A percentile compares a stretch with the other conserved stretches of the same genome.
Evolutionary conservation across 1,140 invertebrate species (phyloP).

Genomic region (Lepidurus couesii): DNA sequence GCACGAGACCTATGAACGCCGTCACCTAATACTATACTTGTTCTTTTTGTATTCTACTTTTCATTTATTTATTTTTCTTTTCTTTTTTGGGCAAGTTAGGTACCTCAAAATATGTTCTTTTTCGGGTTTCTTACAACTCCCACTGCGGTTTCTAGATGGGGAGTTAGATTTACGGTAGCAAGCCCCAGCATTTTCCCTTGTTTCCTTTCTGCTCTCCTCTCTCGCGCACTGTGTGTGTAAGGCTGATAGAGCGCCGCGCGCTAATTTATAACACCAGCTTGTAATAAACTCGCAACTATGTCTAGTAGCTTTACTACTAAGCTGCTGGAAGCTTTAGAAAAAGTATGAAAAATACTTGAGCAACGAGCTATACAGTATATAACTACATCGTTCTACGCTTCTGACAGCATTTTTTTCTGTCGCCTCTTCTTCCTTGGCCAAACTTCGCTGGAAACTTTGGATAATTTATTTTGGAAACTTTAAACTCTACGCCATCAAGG

Average conservation of each 20-base stretch:
- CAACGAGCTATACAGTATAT: background rate
- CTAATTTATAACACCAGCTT: conserved; percentile 9
- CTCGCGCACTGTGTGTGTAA: too few relatives aligned
- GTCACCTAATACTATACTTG: background rate
- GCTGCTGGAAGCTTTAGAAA: background rate
- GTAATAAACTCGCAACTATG: background rate
- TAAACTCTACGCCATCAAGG: too few relatives aligned
- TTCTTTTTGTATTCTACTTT: background rate
- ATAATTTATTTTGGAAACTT: too few relatives aligned
- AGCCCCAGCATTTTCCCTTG: too few relatives aligned
- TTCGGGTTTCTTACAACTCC: background rate
- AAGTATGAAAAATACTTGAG: background rate
- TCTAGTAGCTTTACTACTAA: background rate
- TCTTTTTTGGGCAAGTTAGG: too few relatives aligned
- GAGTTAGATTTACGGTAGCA: conserved; percentile 22
- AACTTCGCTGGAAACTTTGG: too few relatives aligned
- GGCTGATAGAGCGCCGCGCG: background rate
- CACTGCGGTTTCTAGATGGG: background rate
- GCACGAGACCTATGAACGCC: conserved; percentile 17
- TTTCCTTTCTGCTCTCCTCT: too few relatives aligned
- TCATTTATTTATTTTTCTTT: background rate
- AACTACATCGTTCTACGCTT: too few relatives aligned
- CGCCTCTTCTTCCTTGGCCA: too few relatives aligned
- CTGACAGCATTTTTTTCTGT: too few relatives aligned
- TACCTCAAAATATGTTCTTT: background rate